phyloP scores from a whole-genome alignment of 1,140 invertebrate species.

The Bombus waltoni region DNA sequence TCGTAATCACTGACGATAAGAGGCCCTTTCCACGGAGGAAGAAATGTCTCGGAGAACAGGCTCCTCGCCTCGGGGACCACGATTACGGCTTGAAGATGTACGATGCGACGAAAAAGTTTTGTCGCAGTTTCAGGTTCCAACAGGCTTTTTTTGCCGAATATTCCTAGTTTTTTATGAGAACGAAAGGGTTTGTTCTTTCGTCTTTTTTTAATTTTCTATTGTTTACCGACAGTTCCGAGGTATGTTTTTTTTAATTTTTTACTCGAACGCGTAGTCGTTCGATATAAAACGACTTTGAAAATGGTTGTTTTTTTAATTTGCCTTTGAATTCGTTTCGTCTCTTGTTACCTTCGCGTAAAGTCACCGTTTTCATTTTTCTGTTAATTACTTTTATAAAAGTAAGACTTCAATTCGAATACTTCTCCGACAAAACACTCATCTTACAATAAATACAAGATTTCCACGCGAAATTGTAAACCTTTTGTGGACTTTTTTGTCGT shows the following conservation, averaged over 20 bases:
- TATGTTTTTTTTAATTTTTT: not conserved
- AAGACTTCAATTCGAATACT: not conserved
- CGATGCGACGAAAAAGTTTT: constrained; percentile 20
- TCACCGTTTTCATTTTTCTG: too few relatives aligned
- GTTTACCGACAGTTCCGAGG: not conserved
- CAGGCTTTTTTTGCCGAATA: not conserved
- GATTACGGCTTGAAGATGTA: not conserved
- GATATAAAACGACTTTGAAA: not conserved
- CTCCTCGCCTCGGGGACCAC: not conserved
- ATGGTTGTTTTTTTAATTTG: not conserved
- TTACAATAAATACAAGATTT: not conserved
- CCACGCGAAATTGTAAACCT: not conserved
- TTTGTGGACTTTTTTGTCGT: not conserved
- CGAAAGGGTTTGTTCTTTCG: not conserved
- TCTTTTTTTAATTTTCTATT: not conserved
- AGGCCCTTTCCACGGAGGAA: constrained; percentile 50
- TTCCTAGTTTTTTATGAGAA: not conserved
- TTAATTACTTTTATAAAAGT: not conserved
- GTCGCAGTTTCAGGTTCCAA: not conserved
- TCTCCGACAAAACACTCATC: not conserved
- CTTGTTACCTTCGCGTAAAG: not conserved
- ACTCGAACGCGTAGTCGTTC: not conserved
- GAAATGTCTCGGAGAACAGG: constrained; percentile 60
- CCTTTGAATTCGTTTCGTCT: not conserved
- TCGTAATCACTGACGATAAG: constrained; percentile 76